Conservation (phyloP, 92 coral and sea anemone genomes). For the Zoanthus gigantus region DNA sequence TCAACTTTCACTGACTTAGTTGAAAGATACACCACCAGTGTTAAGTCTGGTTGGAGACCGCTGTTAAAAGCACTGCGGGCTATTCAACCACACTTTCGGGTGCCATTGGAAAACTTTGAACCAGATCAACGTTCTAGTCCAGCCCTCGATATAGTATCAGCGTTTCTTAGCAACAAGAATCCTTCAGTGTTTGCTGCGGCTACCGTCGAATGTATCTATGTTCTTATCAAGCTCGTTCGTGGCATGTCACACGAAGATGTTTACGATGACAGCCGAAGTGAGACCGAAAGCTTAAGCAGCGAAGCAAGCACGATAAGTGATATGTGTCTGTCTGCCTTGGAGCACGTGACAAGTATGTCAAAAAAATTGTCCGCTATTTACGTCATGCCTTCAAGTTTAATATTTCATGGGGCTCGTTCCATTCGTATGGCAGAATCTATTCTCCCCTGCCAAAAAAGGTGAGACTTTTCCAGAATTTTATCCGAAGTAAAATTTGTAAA, state of each 20-base stretch:
- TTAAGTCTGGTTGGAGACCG: slow-evolving; percentile 98
- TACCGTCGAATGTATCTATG: slow-evolving; percentile 90
- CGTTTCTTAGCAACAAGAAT: slow-evolving; percentile 88
- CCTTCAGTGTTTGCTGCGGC: slow-evolving; percentile 97
- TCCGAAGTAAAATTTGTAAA: not conserved
- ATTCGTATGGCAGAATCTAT: slow-evolving; percentile 71
- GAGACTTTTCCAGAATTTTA: not conserved
- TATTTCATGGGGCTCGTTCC: slow-evolving; percentile 94
- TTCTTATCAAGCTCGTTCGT: slow-evolving; percentile 87
- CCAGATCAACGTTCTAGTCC: slow-evolving; percentile 73
- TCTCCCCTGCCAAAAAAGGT: slow-evolving; percentile 36
- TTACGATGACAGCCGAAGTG: slow-evolving; percentile 87
- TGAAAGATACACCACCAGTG: slow-evolving; percentile 76
- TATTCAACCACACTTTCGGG: slow-evolving; percentile 61
- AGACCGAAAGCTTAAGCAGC: slow-evolving; percentile 85
- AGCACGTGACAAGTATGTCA: slow-evolving; percentile 84
- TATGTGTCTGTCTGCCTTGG: slow-evolving; percentile 95
- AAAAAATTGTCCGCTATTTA: slow-evolving; percentile 94
- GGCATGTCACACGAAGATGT: slow-evolving; percentile 77
- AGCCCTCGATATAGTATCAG: slow-evolving; percentile 83
- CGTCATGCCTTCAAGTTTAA: slow-evolving; percentile 96
- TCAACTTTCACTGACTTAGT: slow-evolving; percentile 79
- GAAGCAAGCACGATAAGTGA: slow-evolving; percentile 76
- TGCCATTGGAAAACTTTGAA: slow-evolving; percentile 63
- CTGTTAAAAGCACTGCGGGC: slow-evolving; percentile 82